Conservation (phyloP, 2,797 vertebrate genomes). For the Echeneis naucrates region DNA sequence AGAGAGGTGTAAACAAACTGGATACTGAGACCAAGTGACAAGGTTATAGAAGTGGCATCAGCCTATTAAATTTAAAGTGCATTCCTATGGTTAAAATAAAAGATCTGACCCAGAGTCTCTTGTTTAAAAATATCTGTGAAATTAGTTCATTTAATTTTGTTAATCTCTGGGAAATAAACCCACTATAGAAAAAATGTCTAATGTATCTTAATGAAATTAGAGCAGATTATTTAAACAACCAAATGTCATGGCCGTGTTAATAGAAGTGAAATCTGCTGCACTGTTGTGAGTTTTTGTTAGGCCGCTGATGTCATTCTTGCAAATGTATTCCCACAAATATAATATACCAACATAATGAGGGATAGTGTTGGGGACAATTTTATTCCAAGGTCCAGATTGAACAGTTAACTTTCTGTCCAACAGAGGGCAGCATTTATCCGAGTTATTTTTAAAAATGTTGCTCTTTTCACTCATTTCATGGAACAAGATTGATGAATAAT, state of each 20-base stretch:
- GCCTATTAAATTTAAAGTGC: neutral
- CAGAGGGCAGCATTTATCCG: constrained; percentile 46
- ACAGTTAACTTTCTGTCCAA: constrained; percentile 41
- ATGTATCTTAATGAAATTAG: neutral
- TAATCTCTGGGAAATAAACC: too few species aligned
- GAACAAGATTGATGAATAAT: neutral
- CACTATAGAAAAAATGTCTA: too few species aligned
- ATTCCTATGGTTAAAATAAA: rapidly evolving
- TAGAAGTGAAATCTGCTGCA: neutral
- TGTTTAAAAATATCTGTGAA: neutral
- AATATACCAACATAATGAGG: rapidly evolving
- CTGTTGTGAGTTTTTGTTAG: neutral
- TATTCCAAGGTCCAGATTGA: neutral
- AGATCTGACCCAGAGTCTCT: neutral
- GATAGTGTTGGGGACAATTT: too few species aligned
- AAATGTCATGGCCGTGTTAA: neutral
- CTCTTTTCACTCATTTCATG: neutral
- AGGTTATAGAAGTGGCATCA: neutral
- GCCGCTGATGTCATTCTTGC: neutral
- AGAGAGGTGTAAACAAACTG: neutral
- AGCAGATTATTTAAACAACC: neutral
- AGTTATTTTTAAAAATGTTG: neutral
- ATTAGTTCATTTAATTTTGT: neutral
- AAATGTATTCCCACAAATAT: neutral
- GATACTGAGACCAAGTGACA: neutral